A percentile compares a stretch with the other conserved stretches of the same genome.
Evolutionary conservation across 2,888 invertebrate genomes (phyloP).

Genomic region (Hypolimnas misippus): DNA sequence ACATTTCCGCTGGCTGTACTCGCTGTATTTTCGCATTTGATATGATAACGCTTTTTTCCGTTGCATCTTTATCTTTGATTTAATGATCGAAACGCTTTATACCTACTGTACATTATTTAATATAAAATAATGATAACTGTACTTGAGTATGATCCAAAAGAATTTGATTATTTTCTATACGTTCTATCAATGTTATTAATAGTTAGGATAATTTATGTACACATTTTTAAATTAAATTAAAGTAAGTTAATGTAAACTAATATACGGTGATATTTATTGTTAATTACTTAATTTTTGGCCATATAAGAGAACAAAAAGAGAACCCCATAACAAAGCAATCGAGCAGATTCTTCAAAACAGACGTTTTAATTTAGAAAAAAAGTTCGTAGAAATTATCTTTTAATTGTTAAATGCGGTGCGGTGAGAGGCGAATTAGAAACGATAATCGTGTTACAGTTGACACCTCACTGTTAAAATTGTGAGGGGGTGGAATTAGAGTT

Average conservation of each 20-base stretch:
- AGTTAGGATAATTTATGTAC: too few species aligned
- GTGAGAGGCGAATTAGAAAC: constrained; percentile 41
- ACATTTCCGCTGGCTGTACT: constrained; percentile 59
- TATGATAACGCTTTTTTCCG: constrained; percentile 61
- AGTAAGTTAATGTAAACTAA: too few species aligned
- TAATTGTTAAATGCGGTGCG: constrained; percentile 50
- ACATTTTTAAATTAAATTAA: too few species aligned
- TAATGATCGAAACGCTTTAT: constrained; percentile 26
- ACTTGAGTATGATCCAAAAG: too few species aligned
- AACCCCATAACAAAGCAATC: constrained; percentile 44
- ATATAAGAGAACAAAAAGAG: background rate
- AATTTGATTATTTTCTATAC: too few species aligned
- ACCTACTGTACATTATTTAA: background rate
- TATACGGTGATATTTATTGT: too few species aligned
- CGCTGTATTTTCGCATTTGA: constrained; percentile 49
- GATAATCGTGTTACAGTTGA: constrained; percentile 54
- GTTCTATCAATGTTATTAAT: too few species aligned
- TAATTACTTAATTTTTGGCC: background rate
- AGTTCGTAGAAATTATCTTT: constrained; percentile 53
- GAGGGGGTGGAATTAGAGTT: constrained; percentile 45
- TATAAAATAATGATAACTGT: background rate
- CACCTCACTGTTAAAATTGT: constrained; percentile 48
- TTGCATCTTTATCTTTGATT: constrained; percentile 37
- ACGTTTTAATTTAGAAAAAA: constrained; percentile 48
- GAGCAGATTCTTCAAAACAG: constrained; percentile 43